Evolutionary conservation across 1,140 invertebrate species (phyloP), one percentile per base, ranked within the genome.

Genomic region (Drosophila ercepeae): DNA sequence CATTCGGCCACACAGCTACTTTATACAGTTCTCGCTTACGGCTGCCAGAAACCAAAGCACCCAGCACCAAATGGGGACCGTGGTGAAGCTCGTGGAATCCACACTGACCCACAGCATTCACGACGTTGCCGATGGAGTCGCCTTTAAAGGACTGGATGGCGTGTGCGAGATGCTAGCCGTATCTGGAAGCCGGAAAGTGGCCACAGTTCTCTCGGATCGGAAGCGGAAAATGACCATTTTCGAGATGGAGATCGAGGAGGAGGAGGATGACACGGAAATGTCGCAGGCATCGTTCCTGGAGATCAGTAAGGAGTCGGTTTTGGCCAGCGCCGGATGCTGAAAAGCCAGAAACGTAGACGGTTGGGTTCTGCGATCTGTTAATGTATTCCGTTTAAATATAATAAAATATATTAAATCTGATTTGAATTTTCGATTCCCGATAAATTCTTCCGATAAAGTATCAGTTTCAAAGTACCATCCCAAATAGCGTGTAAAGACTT

Each of bases 191-290:
- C 93, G 97, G 34, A 97, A 98, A 93, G 96, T 98, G 18, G 95
- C 97, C 7, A 96, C 97, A 42, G 94, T 98, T 54, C 91, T 98
- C 8, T 96, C 96, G 13, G 95, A 96, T 78, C 96, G 94, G 73
- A 92, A 93, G 60, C 93, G 96, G 52, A 96, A 97, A 90, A 95
- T 98, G 39, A 93, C 96, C 61, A 93, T 98, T 29, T 96, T 97
- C 82, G 97, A 98, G 91, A 98, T 98, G 94, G 97, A 98, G 92
- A 95, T 95, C 83, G 97, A 98, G 68, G 97, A 98, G 70, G 97
- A 97, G 64, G 97, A 97, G 70, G 96, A 97, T 49, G 95, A 96
- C 29, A 95, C 96, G 39, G 95, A 94, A 67, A 93, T 93, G 74
- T 91, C 90, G n/a, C 89, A 90, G 41, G 77, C 86, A 29, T 89